Conservation (phyloP, 2,113 vertebrate genomes). For the Saimiri boliviensis region DNA sequence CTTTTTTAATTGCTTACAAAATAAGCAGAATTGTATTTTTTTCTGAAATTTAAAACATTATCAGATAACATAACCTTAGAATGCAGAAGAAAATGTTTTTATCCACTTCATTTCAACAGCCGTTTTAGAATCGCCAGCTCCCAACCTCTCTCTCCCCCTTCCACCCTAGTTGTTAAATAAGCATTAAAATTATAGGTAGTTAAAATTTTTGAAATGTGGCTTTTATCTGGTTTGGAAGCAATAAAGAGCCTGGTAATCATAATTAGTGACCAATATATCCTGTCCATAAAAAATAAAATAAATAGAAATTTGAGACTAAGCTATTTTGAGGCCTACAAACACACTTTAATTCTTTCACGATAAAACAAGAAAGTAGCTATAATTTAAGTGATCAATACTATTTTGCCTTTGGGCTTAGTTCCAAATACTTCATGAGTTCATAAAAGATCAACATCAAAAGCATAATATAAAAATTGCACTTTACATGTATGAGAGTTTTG, state of each 20-base stretch:
- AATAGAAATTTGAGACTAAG: not conserved
- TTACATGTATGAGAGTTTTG: slow-evolving; percentile 1
- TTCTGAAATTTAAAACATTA: slow-evolving; percentile 20
- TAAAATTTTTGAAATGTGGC: not conserved
- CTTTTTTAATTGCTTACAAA: slow-evolving; percentile 34
- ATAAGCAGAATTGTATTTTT: not conserved
- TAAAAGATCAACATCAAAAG: slow-evolving; percentile 66
- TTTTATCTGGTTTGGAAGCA: slow-evolving; percentile 40
- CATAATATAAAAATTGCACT: slow-evolving; percentile 30
- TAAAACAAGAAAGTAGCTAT: slow-evolving; percentile 23
- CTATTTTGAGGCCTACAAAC: not conserved
- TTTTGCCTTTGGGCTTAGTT: slow-evolving; percentile 5
- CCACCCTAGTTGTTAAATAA: not conserved
- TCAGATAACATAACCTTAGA: slow-evolving; percentile 42
- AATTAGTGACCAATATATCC: not conserved
- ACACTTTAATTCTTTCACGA: slow-evolving; percentile 53
- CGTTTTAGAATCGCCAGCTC: not conserved
- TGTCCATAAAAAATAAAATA: not conserved
- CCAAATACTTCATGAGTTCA: not conserved
- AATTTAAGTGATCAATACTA: slow-evolving; percentile 62
- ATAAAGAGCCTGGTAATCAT: not conserved
- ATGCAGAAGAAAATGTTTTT: not conserved
- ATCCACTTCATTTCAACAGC: not conserved
- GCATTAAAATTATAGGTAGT: not conserved
- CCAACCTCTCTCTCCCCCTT: not conserved